Evolutionary conservation across 2,113 vertebrate genomes (phyloP), one percentile per base, ranked within the genome.

Genomic region (Paratilapia polleni): DNA sequence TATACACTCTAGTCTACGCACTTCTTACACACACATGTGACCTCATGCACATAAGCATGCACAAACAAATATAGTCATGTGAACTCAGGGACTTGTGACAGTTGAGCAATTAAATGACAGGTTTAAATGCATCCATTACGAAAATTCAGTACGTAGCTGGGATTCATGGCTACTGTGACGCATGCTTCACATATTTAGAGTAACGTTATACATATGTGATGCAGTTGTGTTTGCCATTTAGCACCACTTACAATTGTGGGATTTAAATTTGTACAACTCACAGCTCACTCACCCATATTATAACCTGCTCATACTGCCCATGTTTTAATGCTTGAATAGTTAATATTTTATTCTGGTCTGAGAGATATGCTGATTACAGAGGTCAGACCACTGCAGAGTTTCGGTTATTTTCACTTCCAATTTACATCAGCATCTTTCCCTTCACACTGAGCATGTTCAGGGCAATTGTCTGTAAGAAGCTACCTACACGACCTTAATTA

Each of bases 401-500:
- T 76, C n/a, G 20, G 58, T 78, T 80, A 60, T 84, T 91, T 90
- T 89, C 58, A 90, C 80, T 92, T 73, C 77, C 77, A 83, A 83
- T 84, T 82, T 54, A 82, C 80, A 49, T 19, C n/a, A 49, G 80
- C 28, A 57, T 81, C 77, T 85, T 73, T 73, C 66, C 52, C 66
- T 73, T 73, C 28, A 54, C 47, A 73, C 47, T 68, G 38, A 28
- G 68, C 78, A 78, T 84, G 78, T 81, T 82, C 47, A 36, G 66
- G 19, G 47, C 62, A 83, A 89, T 89, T 86, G 17, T 54, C 68
- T 73, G 88, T 89, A 66, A 79, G 85, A 81, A 76, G 78, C 77
- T 76, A 77, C 86, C 63, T 84, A 76, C 84, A 52, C 76, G 64
- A 85, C 87, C 90, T 87, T 87, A 90, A 92, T 93, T 94, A 94